These are phyloP conservation scores for Cyprinodon diabolis DNA, from an alignment of 2,797 vertebrate genomes.

Conservation along the genomic window DNA sequence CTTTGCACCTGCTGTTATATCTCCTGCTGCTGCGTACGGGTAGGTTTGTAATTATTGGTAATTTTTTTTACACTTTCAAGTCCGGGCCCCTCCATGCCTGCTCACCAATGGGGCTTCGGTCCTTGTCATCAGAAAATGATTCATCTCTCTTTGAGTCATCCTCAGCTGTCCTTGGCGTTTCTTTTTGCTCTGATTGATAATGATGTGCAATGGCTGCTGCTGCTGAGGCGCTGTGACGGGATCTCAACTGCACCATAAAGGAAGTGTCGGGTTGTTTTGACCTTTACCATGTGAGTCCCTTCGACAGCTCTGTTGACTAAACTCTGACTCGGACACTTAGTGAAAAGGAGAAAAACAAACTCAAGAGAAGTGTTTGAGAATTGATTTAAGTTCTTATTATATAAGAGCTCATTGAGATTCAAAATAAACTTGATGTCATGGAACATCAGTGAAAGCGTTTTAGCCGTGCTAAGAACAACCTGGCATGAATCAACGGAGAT, in stretches of 20 bases:
- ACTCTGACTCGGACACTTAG: not conserved
- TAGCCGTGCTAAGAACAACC: not conserved
- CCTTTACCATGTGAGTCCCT: constrained; percentile 42
- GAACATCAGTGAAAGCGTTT: not conserved
- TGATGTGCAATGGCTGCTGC: constrained; percentile 24
- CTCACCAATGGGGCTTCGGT: not conserved
- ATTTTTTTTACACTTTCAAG: not conserved
- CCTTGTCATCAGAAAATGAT: not conserved
- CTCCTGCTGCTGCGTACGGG: constrained; percentile 10
- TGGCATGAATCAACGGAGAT: not conserved
- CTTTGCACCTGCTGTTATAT: constrained; percentile 21
- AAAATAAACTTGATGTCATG: not conserved
- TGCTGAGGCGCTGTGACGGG: constrained; percentile 24
- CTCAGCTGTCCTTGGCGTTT: not conserved
- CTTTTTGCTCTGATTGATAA: constrained; percentile 24
- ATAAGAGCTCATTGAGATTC: not conserved
- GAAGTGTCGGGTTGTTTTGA: constrained; percentile 40
- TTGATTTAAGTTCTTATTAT: not conserved
- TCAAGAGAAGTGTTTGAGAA: not conserved
- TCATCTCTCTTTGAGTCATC: constrained; percentile 10
- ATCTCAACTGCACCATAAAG: constrained; percentile 21
- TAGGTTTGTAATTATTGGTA: constrained; percentile 28
- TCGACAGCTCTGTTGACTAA: not conserved
- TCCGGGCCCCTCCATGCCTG: not conserved
- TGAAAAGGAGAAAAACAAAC: not conserved